Conservation (phyloP, 2,797 vertebrate species). For the Micropoecilia bifurca region DNA sequence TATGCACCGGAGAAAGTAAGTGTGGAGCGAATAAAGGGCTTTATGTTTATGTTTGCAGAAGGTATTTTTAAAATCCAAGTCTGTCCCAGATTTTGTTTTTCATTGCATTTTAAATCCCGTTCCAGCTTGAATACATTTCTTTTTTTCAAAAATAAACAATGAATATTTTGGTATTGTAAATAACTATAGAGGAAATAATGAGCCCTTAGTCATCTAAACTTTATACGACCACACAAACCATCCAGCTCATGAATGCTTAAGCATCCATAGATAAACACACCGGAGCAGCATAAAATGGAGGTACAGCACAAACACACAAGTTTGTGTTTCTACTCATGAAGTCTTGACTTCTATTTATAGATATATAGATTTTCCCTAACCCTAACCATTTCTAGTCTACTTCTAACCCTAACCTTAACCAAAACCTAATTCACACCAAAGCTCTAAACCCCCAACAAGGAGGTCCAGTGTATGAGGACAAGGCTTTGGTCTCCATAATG, state of each 20-base stretch:
- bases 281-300: conserved; percentile 36
- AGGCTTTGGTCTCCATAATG: too few species aligned
- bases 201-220: conserved; percentile 16
- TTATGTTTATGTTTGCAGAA: conserved; percentile 17
- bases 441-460: too few species aligned
- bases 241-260: conserved; percentile 14
- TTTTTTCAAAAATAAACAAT: conserved; percentile 6
- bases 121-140: conserved; percentile 10
- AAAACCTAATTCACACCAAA: too few species aligned
- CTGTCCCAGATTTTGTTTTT: conserved; percentile 14
- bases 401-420: too few species aligned
- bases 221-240: conserved; percentile 13
- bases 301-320: conserved; percentile 16
- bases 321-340: too few species aligned
- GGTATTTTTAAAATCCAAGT: conserved; percentile 31
- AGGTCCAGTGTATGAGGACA: too few species aligned
- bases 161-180: conserved; percentile 21
- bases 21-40: neutral
- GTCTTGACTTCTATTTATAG: too few species aligned
- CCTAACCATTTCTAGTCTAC: too few species aligned
- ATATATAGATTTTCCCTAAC: too few species aligned
- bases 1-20: conserved; percentile 34
- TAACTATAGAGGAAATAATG: conserved; percentile 27
- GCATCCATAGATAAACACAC: conserved; percentile 17
- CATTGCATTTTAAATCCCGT: conserved; percentile 18